Evolutionary conservation across 1,140 invertebrate species (phyloP), one percentile per base, ranked within the genome.

Genomic region (Nomia melanderi): DNA sequence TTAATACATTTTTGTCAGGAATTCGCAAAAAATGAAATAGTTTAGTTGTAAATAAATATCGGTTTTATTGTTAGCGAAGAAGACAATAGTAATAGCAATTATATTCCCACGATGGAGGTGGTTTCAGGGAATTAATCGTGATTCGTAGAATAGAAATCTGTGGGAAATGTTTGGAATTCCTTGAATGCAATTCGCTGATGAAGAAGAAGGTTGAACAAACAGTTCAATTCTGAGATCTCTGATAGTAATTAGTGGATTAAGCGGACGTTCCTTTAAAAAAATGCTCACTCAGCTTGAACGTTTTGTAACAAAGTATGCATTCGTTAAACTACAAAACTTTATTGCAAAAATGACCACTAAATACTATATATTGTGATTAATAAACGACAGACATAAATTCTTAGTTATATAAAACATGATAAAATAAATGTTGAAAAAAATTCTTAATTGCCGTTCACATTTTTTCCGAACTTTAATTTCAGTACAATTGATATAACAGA

Each of bases 121-220:
- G 70, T 63, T 64, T 73, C 70, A 31, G 17, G 11, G 70, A 73
- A 73, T 59, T 31, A 20, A 59, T 59, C 23, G 31, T 25, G 25
- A 54, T 39, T 73, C 47, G 33, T 17, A 33, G 47, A 73, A 73
- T 25, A 73, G 70, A 73, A 73, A 73, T 73, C 60, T 12, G 44
- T 20, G 25, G 44, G 33, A 41, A 73, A 29, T 62, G 36, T 62
- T 54, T 59, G 31, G 27, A 20, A 27, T 53, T 64, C 50, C 59
- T 60, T 27, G 57, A 4, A 39, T 25, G 31, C 17, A 5, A 60
- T 33, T 27, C 27, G 31, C 39, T 17, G 23, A 4, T 69, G 17
- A 25, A 29, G 56, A 57, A 56, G 23, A 41, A 25, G 31, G 6
- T 27, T 20, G 23, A 27, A n/a, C 20, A 33, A 27, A n/a, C 33